Base-by-base conservation (phyloP, 2,888 invertebrate species). In the Camptogramma bilineatum region DNA sequence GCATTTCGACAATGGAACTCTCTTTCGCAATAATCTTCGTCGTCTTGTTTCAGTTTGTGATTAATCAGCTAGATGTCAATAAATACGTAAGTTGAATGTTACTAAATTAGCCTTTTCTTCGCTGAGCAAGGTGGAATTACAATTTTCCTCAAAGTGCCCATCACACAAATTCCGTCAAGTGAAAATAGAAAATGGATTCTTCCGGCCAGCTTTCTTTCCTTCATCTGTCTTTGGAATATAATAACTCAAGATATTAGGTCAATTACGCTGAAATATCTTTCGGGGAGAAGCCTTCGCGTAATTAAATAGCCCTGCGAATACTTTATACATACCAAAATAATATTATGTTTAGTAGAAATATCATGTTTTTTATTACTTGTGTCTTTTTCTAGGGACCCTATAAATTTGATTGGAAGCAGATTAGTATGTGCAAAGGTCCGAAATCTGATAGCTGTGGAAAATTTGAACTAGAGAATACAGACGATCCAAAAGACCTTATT, bases 401-500 rank as follows among this genome's bases (percentile, higher is more conserved):
- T 68, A 65, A 69, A 55, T 56, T 81, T 4, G 68, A 68, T 17
- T 90, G 82, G 84, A 64, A 76, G 28, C 76, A 73, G 66, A 85
- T 81, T 66, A 81, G 82, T 69, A 75, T 74, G 56, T 91, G 91
- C 72, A 90, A 86, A 73, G 90, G 90, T 1, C 89, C 91, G 4
- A 91, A 90, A 74, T 79, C 78, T 62, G 71, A 57, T 0, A 83
- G 86, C 19, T 91, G 90, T 62, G 88, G 86, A 28, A 69, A 73
- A 21, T 74, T 86, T 51, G 70, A 70, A 62, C 73, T 91, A 24
- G 75, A 76, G 62, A 84, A 82, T 64, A 71, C 72, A 46, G 70
- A 79, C 68, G 86, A 91, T 71, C 86, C 85, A 79, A 83, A 86
- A 0, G 78, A 88, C 62, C 73, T 91, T n/a, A 72, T 81, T 57